A percentile compares a stretch with the other conserved stretches of the same genome.
phyloP scores from a whole-genome alignment of 2,888 invertebrate genomes.

The Drosophila tanythrix region DNA sequence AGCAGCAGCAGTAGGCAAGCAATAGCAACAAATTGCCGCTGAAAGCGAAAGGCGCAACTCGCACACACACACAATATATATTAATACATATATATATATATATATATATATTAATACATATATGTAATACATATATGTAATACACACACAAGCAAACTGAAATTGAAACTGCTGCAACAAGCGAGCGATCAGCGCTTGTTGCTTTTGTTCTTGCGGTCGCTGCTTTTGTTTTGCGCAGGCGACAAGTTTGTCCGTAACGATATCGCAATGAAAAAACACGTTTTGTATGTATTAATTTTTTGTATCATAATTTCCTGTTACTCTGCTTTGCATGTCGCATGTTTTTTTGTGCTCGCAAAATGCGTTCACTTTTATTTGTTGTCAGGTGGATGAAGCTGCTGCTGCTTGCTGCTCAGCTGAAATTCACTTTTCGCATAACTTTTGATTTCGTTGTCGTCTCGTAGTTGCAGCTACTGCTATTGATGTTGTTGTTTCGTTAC shows the following conservation, averaged over 20 bases:
- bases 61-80: conserved; percentile 25
- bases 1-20: conserved; percentile 22
- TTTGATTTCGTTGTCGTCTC: conserved; percentile 59
- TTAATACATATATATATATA: conserved; percentile 9
- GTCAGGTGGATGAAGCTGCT: conserved; percentile 62
- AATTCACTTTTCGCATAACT: conserved; percentile 73
- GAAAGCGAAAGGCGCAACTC: conserved; percentile 76
- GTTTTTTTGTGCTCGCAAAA: conserved; percentile 27
- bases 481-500: conserved; percentile 35
- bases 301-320: conserved; percentile 5
- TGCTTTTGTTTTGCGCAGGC: conserved; percentile 53
- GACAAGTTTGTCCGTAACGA: conserved; percentile 58
- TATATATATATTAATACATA: conserved; percentile 16
- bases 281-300: conserved; percentile 14
- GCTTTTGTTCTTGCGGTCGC: conserved; percentile 44
- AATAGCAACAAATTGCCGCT: conserved; percentile 60
- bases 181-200: conserved; percentile 32
- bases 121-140: background rate
- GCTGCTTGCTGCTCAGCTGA: conserved; percentile 39
- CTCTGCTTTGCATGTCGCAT: conserved; percentile 40
- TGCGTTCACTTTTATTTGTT: conserved; percentile 48
- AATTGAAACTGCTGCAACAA: conserved; percentile 59
- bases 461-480: conserved; percentile 6
- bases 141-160: conserved; percentile 31
- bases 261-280: conserved; percentile 53